A percentile compares a stretch with the other conserved stretches of the same genome.
Evolutionary conservation across 2,797 vertebrate genomes (phyloP).

Genomic region (Poeciliopsis paucimaculata): DNA sequence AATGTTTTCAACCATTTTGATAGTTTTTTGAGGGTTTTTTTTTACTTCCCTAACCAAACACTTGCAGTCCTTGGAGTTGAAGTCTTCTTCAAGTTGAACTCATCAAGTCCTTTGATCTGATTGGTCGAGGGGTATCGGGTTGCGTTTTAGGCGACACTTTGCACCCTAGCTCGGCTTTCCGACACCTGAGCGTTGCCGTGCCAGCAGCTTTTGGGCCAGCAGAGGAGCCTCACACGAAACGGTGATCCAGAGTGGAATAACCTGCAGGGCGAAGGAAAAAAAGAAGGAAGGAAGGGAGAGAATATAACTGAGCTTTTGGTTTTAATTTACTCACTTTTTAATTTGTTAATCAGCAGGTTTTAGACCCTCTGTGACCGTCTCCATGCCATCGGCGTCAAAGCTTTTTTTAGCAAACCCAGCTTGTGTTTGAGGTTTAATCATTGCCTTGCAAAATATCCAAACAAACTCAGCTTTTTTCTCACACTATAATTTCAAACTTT

Average conservation of each 20-base stretch:
- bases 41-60: not conserved
- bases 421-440: constrained; percentile 36
- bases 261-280: not conserved
- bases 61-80: constrained; percentile 2
- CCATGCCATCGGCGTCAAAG: constrained; percentile 42
- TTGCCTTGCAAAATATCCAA: constrained; percentile 18
- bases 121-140: constrained; percentile 60
- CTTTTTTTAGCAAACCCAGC: constrained; percentile 30
- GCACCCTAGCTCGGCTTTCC: constrained; percentile 63
- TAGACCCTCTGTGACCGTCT: constrained; percentile 19
- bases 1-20: not conserved
- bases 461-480: constrained; percentile 8
- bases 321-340: constrained; percentile 18
- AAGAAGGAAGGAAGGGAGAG: constrained; percentile 6
- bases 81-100: constrained; percentile 2
- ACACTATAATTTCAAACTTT: not conserved
- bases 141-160: constrained; percentile 52
- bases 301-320: constrained; percentile 25
- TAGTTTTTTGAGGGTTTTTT: too few relatives aligned
- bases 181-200: constrained; percentile 62
- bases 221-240: constrained; percentile 2
- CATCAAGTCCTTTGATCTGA: constrained; percentile 55
- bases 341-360: constrained; percentile 16
- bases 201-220: constrained; percentile 62
- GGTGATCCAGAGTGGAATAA: constrained; percentile 6